Evolutionary conservation across 1,140 invertebrate genomes (phyloP).

Genomic region (Aphelenchoides besseyi): DNA sequence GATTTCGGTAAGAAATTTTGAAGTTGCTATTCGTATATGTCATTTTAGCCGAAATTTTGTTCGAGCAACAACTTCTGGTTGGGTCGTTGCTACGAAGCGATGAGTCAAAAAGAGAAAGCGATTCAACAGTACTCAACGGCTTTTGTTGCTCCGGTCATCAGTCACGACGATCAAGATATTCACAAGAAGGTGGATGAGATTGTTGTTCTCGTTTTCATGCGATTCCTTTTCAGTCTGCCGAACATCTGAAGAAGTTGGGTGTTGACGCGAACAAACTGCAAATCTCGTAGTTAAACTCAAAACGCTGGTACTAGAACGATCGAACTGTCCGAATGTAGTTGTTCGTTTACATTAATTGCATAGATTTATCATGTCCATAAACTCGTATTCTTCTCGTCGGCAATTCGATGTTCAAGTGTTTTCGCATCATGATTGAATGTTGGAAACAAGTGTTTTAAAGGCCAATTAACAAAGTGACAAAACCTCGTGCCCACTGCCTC

Average conservation of each 20-base stretch:
- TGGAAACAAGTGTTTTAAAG: too few relatives aligned
- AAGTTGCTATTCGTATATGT: slow-evolving; percentile 19
- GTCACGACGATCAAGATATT: slow-evolving; percentile 44
- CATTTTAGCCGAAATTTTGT: slow-evolving; percentile 57
- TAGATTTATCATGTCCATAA: too few relatives aligned
- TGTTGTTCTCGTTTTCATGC: background rate
- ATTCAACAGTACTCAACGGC: slow-evolving; percentile 48
- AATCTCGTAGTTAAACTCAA: too few relatives aligned
- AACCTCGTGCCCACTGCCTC: too few relatives aligned
- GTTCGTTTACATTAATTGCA: too few relatives aligned
- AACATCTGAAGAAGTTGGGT: slow-evolving; percentile 47
- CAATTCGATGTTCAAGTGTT: too few relatives aligned
- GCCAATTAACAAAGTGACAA: too few relatives aligned
- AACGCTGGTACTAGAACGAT: too few relatives aligned
- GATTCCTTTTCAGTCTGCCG: slow-evolving; percentile 36
- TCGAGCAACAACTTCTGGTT: slow-evolving; percentile 57
- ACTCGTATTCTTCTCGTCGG: too few relatives aligned
- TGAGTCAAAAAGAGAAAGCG: slow-evolving; percentile 48
- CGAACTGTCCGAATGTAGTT: too few relatives aligned
- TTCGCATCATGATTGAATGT: too few relatives aligned
- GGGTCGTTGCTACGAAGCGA: slow-evolving; percentile 47
- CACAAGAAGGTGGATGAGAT: slow-evolving; percentile 45
- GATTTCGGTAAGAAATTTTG: slow-evolving; percentile 31
- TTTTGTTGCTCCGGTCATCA: slow-evolving; percentile 54
- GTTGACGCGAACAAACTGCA: slow-evolving; percentile 23